Evolutionary conservation across 2,113 vertebrate species (phyloP), one percentile per base, ranked within the genome.

Genomic region (Galeopterus variegatus): DNA sequence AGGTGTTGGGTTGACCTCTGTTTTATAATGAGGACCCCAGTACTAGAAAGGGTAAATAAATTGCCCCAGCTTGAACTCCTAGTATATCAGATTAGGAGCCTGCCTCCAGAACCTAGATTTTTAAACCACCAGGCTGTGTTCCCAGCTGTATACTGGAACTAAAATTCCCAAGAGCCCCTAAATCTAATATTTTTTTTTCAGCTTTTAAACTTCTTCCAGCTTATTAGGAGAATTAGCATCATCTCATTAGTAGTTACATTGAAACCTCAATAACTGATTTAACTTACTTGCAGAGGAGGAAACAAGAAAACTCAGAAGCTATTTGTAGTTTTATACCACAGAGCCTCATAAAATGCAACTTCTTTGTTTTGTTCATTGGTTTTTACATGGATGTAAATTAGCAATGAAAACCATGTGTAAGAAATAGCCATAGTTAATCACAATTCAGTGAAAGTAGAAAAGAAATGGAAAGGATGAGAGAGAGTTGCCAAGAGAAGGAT

Each of bases 361-460:
- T 72, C 82, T 95, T 97, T 95, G 70, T 96, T 97, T 92, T 93
- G 83, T 93, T 94, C 90, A 77, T 90, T 90, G 90, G 58, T 76
- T 94, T 97, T 97, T 94, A 84, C 92, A 81, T 3, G 13, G n/a
- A 92, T 95, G 69, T 96, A 95, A 94, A 90, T 96, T 92, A 95
- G 88, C 96, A 95, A 90, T 96, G 95, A 97, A 97, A 97, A 88
- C 93, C 96, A 82, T 93, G 73, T 96, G 91, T 85, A 79, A 93
- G 85, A 85, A 93, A 60, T 14, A 80, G 81, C 67, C 60, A 54
- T 17, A 14, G 28, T 70, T 54, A 69, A 26, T 85, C 54, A 19
- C 87, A 73, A 33, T 45, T 76, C 23, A 19, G 4, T 62, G 93
- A 65, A 73, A 83, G 64, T 24, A 33, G 67, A 60, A 73, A 17